A percentile compares a stretch with the other conserved stretches of the same genome.
These are phyloP conservation scores for Nasonia longicornis DNA, from an alignment of 1,140 invertebrate species.

Conservation along the genomic window DNA sequence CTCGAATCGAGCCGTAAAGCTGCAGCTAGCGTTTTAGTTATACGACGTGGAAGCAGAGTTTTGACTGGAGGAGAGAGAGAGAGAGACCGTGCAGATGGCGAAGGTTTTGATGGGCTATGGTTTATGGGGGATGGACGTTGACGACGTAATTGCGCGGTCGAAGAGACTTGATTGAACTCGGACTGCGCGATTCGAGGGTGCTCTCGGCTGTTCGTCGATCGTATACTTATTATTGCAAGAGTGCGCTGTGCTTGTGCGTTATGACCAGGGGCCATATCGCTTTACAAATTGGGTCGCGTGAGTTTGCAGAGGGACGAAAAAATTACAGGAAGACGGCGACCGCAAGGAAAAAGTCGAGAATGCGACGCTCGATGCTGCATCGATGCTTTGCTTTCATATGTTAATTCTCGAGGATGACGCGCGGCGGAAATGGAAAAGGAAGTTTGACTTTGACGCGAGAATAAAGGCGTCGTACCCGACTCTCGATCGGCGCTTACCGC, in stretches of 20 bases:
- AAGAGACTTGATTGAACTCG: constrained; percentile 1
- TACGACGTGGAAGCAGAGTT: not conserved
- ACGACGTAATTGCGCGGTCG: constrained; percentile 11
- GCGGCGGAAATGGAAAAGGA: not conserved
- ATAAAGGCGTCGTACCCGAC: not conserved
- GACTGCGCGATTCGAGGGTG: not conserved
- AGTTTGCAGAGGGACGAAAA: not conserved
- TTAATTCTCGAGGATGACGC: not conserved
- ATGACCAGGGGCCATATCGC: too few relatives aligned
- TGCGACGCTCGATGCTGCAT: not conserved
- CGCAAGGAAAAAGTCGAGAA: not conserved
- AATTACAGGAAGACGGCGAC: not conserved
- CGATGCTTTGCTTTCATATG: not conserved
- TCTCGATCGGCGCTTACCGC: not conserved
- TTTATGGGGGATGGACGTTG: not conserved
- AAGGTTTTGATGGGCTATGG: not conserved
- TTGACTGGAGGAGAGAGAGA: not conserved
- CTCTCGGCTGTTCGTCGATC: not conserved
- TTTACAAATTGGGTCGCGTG: too few relatives aligned
- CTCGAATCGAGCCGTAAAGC: not conserved
- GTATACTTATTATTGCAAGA: not conserved
- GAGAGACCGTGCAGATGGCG: not conserved
- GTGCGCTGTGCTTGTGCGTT: not conserved
- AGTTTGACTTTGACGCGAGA: not conserved
- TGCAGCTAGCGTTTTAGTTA: not conserved